Evolutionary conservation across 2,888 invertebrate genomes (phyloP).

Genomic region (Ophion slaviceki): DNA sequence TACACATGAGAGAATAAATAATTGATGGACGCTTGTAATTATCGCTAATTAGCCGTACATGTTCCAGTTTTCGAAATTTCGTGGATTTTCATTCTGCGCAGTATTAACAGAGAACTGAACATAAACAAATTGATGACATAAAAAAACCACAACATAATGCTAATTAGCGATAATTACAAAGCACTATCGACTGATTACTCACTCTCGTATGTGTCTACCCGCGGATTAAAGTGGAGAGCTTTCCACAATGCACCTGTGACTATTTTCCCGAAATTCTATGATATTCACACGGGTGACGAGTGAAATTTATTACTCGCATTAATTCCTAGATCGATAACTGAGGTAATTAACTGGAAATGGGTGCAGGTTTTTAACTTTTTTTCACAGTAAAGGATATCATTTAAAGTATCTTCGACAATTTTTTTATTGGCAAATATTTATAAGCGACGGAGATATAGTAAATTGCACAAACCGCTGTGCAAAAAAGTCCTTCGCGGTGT

Average conservation of each 20-base stretch:
- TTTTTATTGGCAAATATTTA: too few species aligned
- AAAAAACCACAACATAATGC: background rate
- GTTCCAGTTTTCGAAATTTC: background rate
- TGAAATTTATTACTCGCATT: background rate
- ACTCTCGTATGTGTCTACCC: background rate
- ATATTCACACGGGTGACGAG: too few species aligned
- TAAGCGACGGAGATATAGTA: too few species aligned
- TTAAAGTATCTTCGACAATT: too few species aligned
- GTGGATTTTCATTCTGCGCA: background rate
- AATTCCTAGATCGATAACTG: background rate
- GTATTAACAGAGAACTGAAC: background rate
- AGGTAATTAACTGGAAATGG: background rate
- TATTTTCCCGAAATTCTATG: too few species aligned
- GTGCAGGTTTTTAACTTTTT: too few species aligned
- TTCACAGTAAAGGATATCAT: too few species aligned
- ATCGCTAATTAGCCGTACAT: background rate
- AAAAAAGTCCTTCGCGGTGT: too few species aligned
- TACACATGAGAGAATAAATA: background rate
- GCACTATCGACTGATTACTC: background rate
- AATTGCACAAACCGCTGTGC: too few species aligned
- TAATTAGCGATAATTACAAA: constrained; percentile 6
- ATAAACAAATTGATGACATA: background rate
- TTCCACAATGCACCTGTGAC: background rate
- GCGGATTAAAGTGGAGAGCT: background rate
- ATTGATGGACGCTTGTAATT: background rate